These are phyloP conservation scores for Oryctes rhinoceros DNA, from an alignment of 1,140 invertebrate genomes.

Conservation along the genomic window DNA sequence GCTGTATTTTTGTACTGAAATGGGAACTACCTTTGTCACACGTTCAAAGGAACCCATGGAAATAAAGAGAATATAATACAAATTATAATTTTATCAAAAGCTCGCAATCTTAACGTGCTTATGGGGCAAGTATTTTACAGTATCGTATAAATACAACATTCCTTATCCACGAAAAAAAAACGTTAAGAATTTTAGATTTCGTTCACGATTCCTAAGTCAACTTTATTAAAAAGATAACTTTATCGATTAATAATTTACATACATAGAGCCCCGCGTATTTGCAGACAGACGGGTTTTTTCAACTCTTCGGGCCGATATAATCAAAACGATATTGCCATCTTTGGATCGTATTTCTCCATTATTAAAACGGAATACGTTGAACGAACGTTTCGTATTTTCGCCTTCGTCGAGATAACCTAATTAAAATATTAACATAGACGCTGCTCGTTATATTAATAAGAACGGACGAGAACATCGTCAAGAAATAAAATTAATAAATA, in stretches of 20 bases:
- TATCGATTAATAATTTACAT: not conserved
- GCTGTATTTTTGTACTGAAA: no score
- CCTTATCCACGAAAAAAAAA: no score
- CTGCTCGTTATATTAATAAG: slow-evolving; percentile 2
- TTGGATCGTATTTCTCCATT: not conserved
- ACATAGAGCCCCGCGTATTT: not conserved
- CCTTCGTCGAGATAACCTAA: not conserved
- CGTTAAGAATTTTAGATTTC: no score
- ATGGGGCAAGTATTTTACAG: no score
- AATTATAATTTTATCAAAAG: no score
- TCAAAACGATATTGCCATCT: slow-evolving; percentile 1
- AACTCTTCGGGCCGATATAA: not conserved
- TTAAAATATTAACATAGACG: not conserved
- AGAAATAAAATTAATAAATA: slow-evolving; percentile 23
- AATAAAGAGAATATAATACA: no score
- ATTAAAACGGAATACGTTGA: not conserved
- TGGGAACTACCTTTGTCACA: no score
- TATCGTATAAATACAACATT: no score
- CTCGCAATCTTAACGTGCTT: no score
- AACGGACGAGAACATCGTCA: not conserved
- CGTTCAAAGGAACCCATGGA: no score
- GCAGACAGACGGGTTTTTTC: not conserved
- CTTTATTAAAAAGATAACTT: not conserved
- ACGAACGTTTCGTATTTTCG: not conserved
- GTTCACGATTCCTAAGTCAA: not conserved